Percentiles rank a stretch among this genome's conserved stretches.
Conservation (phyloP, 2,888 invertebrate species). For the Entomobrya proxima region DNA sequence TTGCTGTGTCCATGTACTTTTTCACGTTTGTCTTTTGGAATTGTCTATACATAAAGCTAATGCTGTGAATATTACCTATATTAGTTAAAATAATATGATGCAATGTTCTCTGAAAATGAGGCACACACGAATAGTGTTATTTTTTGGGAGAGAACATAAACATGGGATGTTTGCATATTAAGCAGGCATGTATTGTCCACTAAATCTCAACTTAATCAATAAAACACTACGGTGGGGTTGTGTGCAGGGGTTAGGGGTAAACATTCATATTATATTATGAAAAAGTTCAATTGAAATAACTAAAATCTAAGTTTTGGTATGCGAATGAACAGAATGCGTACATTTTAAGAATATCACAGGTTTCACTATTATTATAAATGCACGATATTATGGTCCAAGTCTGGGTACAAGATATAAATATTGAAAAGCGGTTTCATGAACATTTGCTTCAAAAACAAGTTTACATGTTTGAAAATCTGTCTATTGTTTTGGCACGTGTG, state of each 20-base stretch:
- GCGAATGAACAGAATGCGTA: too few relatives aligned
- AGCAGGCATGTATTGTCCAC: constrained; percentile 1
- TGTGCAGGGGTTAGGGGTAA: not conserved
- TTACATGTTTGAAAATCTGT: constrained; percentile 36
- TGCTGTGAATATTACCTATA: not conserved
- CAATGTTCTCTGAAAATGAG: not conserved
- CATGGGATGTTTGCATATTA: constrained; percentile 41
- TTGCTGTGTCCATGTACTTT: not conserved
- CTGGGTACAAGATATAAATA: not conserved
- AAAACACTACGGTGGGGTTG: constrained; percentile 20
- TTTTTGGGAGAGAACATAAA: not conserved
- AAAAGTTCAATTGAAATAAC: constrained; percentile 30
- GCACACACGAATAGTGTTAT: constrained; percentile 16
- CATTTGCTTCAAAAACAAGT: constrained; percentile 12
- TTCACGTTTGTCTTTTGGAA: not conserved
- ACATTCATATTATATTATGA: not conserved
- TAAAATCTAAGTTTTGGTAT: too few relatives aligned
- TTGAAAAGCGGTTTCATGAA: too few relatives aligned
- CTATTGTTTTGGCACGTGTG: constrained; percentile 75
- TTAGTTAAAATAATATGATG: not conserved
- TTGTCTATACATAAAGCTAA: not conserved
- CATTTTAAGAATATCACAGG: too few relatives aligned
- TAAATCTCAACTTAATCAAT: constrained; percentile 52
- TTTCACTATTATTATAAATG: too few relatives aligned
- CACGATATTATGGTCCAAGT: not conserved